These are phyloP conservation scores for Drosophila pullipes DNA, from an alignment of 2,888 invertebrate species.

Conservation along the genomic window DNA sequence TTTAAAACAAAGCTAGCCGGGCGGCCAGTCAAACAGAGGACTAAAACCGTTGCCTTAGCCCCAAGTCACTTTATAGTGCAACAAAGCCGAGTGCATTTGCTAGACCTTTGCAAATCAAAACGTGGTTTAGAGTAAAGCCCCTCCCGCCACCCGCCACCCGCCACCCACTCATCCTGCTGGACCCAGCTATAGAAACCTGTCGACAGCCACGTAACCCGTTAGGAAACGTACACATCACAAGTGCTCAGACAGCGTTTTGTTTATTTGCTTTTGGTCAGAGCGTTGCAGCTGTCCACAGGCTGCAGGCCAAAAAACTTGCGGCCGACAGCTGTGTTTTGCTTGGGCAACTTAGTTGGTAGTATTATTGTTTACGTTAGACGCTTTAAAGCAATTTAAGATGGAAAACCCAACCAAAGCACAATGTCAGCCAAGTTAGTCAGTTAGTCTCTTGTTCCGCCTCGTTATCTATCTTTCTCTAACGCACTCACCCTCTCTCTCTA, in stretches of 20 bases:
- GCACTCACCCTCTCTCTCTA: background rate
- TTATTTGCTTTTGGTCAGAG: slow-evolving; percentile 59
- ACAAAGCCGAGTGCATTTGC: slow-evolving; percentile 56
- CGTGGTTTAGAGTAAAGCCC: slow-evolving; percentile 44
- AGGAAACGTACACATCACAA: slow-evolving; percentile 63
- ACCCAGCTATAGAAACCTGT: background rate
- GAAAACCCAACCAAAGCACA: slow-evolving; percentile 22
- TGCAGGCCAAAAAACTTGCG: slow-evolving; percentile 28
- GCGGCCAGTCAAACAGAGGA: slow-evolving; percentile 2
- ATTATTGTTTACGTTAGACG: slow-evolving; percentile 60
- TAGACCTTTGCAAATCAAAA: slow-evolving; percentile 60
- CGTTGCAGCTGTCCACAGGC: slow-evolving; percentile 24
- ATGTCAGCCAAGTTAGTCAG: slow-evolving; percentile 23
- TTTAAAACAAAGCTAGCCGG: slow-evolving; percentile 57
- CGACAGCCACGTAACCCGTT: slow-evolving; percentile 41
- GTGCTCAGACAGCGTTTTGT: slow-evolving; percentile 62
- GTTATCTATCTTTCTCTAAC: background rate
- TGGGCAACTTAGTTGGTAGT: slow-evolving; percentile 35
- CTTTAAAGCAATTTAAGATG: slow-evolving; percentile 63
- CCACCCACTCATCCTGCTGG: slow-evolving; percentile 1
- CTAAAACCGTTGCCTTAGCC: slow-evolving; percentile 21
- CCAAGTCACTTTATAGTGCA: slow-evolving; percentile 37
- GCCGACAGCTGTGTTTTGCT: slow-evolving; percentile 21
- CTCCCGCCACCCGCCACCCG: slow-evolving; percentile 17
- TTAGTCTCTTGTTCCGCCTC: slow-evolving; percentile 16